These are phyloP conservation scores for Drosophila suboccidentalis DNA, from an alignment of 2,888 invertebrate genomes.

Conservation along the genomic window DNA sequence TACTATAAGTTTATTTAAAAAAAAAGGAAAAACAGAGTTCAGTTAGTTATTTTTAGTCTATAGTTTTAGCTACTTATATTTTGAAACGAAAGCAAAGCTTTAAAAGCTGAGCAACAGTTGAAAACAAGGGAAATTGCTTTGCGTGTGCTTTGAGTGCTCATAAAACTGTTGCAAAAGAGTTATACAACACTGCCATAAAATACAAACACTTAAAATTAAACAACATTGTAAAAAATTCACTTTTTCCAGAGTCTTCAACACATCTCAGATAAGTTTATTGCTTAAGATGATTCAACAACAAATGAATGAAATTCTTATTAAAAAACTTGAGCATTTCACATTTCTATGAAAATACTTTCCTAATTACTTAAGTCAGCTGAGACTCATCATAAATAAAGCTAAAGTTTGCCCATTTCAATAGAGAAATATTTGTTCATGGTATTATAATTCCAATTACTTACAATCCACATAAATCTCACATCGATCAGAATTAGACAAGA, in stretches of 20 bases:
- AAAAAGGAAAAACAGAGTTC: not conserved
- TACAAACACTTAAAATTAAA: not conserved
- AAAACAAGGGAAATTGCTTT: constrained; percentile 1
- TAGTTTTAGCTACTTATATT: not conserved
- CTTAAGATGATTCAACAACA: too few species aligned
- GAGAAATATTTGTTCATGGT: not conserved
- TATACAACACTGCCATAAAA: constrained; percentile 1
- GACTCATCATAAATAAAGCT: too few species aligned
- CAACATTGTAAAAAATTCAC: not conserved
- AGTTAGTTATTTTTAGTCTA: constrained; percentile 2
- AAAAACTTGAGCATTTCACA: too few species aligned
- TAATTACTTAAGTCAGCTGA: too few species aligned
- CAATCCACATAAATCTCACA: constrained; percentile 27
- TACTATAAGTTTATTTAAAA: not conserved
- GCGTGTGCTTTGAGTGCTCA: constrained; percentile 10
- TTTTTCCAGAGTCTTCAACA: not conserved
- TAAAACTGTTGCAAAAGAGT: constrained; percentile 5
- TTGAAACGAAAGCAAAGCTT: not conserved
- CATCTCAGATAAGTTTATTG: too few species aligned
- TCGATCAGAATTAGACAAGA: constrained; percentile 27
- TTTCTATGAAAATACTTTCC: too few species aligned
- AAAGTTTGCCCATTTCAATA: too few species aligned
- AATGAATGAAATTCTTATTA: too few species aligned
- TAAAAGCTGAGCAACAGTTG: not conserved
- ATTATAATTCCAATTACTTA: constrained; percentile 29